Percentiles rank a stretch among this genome's conserved stretches.
These are phyloP conservation scores for Lycaon pictus DNA, from an alignment of 2,113 vertebrate genomes.

Conservation along the genomic window DNA sequence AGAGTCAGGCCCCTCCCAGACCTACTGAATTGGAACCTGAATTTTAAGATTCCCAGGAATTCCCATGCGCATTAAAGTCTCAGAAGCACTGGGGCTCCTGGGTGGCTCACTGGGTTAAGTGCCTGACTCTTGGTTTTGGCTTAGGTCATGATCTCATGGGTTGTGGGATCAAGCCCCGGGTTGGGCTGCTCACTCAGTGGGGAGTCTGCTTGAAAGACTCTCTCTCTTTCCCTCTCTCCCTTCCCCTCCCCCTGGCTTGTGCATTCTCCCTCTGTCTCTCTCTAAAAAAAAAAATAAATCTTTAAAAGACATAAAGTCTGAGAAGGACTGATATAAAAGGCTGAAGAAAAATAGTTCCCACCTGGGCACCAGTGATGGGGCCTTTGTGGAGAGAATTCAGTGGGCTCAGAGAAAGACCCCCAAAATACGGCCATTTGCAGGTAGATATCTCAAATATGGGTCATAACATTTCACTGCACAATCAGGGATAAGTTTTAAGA, in stretches of 20 bases:
- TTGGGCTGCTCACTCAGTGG: background rate
- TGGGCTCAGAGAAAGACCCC: background rate
- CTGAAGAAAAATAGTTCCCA: background rate
- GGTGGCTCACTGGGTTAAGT: background rate
- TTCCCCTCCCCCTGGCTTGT: background rate
- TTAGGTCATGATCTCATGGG: background rate
- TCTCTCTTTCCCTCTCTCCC: background rate
- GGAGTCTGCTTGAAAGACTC: background rate
- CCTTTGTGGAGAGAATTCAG: background rate
- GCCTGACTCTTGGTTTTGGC: background rate
- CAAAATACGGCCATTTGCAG: background rate
- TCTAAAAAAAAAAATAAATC: background rate
- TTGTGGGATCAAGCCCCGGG: background rate
- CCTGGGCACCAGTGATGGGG: background rate
- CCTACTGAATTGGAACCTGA: constrained; percentile 2
- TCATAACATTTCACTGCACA: constrained; percentile 4
- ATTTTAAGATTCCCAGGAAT: background rate
- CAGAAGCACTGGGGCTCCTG: background rate
- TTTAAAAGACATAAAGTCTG: background rate
- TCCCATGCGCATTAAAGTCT: constrained; percentile 35
- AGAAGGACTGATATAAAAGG: constrained; percentile 23
- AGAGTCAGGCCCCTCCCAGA: background rate
- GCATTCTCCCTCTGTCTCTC: background rate
- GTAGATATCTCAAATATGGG: background rate
- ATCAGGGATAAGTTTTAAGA: constrained; percentile 34